A percentile compares a stretch with the other conserved stretches of the same genome.
phyloP scores from a whole-genome alignment of 2,113 vertebrate genomes.

The Tangachromis dhanisi region DNA sequence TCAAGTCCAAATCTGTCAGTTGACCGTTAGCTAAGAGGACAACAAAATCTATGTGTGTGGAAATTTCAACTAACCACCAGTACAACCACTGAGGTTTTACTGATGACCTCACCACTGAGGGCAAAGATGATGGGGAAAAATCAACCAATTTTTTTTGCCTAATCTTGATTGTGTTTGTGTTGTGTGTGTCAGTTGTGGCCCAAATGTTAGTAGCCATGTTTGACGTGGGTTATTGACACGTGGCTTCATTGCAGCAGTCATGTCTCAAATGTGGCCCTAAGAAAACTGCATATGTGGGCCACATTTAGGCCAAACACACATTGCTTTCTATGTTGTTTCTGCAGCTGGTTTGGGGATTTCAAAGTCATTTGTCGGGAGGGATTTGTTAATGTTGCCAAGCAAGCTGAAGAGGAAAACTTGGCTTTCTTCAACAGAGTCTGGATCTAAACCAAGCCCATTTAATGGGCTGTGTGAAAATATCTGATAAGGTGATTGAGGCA shows the following conservation, averaged over 20 bases:
- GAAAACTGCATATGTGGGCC: neutral
- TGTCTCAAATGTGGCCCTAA: neutral
- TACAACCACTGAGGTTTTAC: fast-evolving
- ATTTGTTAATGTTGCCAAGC: neutral
- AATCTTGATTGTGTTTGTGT: neutral
- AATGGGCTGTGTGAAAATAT: neutral
- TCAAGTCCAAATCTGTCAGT: neutral
- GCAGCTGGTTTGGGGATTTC: neutral
- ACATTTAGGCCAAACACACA: neutral
- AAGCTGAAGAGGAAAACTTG: neutral
- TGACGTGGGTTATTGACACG: neutral
- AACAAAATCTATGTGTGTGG: fast-evolving
- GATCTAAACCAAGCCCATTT: neutral
- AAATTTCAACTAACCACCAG: neutral
- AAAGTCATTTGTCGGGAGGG: neutral
- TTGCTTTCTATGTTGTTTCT: neutral
- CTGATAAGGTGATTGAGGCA: neutral
- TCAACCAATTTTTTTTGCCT: neutral
- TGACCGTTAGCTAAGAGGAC: neutral
- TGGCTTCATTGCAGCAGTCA: neutral
- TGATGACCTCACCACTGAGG: neutral
- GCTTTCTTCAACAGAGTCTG: neutral
- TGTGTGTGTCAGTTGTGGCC: neutral
- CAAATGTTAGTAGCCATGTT: neutral
- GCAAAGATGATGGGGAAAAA: fast-evolving